Evolutionary conservation across 1,140 invertebrate genomes (phyloP), one percentile per base, ranked within the genome.

Genomic region (Saccostrea echinata): DNA sequence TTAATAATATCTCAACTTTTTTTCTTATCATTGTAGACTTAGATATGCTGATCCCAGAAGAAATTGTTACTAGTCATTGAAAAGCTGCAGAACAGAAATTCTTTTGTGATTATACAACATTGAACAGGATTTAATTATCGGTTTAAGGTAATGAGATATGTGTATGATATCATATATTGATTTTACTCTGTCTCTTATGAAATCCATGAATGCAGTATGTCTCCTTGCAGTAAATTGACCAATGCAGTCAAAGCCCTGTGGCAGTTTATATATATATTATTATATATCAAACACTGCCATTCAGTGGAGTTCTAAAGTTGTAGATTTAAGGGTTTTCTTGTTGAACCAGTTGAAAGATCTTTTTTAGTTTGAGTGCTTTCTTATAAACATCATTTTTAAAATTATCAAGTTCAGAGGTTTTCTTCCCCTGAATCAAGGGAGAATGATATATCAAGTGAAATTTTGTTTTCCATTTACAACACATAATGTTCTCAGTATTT

Each of bases 81-180:
- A 76, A 27, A 76, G 68, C 30, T 33, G 2, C 68, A 33, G n/a
- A 71, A 71, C 24, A 43, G 11, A 76, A 16, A 27, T 30, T 76
- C 27, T 76, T 30, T 30, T 76, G 68, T 76, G 68, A 76, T 76
- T 30, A 76, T 76, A 64, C 57, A 64, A 24, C 57, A 64, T 24
- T n/a, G 57, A 30, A 76, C 30, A 76, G 68, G 68, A 76, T 76
- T 76, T 76, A 33, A 76, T 76, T 76, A 33, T 16, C 68, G 4
- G n/a, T 33, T 33, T 61, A 61, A 76, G 68, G 68, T 76, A 76
- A 76, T 76, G 24, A 30, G 16, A 76, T 33, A 76, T 30, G 24
- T 33, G 30, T 76, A 30, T 33, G 9, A 43, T 43, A 13, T 76
- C 16, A 30, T 76, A 16, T 76, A 76, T 76, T 76, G 68, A 76